A percentile compares a stretch with the other conserved stretches of the same genome.
These are phyloP conservation scores for Ciconia boyciana DNA, from an alignment of 2,113 vertebrate genomes.

Conservation along the genomic window DNA sequence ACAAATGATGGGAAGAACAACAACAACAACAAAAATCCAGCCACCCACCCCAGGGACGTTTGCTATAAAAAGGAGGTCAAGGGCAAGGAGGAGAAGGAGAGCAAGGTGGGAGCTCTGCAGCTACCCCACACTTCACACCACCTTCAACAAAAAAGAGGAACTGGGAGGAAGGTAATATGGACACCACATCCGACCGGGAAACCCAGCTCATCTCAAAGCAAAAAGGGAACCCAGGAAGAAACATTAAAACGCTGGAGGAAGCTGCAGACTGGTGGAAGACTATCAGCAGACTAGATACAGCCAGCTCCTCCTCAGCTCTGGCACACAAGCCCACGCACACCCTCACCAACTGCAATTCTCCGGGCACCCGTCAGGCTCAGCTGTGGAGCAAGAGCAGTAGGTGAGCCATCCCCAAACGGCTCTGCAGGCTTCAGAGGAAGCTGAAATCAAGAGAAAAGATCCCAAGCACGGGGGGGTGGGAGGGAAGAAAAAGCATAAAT, in stretches of 20 bases:
- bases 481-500: background rate
- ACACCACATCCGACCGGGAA: background rate
- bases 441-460: background rate
- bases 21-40: background rate
- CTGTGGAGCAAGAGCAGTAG: background rate
- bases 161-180: background rate
- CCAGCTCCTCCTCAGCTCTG: background rate
- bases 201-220: background rate
- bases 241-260: background rate
- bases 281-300: background rate
- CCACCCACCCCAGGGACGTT: background rate
- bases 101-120: background rate
- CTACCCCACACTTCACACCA: background rate
- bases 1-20: background rate
- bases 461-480: background rate
- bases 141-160: background rate
- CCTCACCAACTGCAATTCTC: background rate
- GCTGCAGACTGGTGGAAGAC: background rate
- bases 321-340: background rate
- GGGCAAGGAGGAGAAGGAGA: background rate
- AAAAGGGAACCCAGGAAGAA: background rate
- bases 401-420: background rate
- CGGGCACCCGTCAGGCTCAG: fast-evolving
- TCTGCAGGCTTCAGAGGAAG: background rate
- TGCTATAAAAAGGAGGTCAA: background rate